These are phyloP conservation scores for Microctenopoma steveboyesi DNA, from an alignment of 2,797 vertebrate species.

Conservation along the genomic window DNA sequence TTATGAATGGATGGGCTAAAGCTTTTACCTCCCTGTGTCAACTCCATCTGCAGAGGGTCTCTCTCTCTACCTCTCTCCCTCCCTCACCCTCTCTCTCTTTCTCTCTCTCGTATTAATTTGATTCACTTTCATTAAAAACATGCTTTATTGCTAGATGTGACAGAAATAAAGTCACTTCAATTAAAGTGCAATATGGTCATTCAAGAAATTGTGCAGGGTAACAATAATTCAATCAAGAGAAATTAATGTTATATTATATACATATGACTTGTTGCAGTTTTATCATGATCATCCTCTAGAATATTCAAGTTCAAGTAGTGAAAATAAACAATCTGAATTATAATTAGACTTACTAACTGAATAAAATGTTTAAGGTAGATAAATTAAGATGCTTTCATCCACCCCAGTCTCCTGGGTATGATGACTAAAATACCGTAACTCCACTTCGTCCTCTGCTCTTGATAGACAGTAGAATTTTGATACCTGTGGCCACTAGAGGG, in stretches of 20 bases:
- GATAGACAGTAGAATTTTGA: no score
- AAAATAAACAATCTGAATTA: no score
- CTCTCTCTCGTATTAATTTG: background rate
- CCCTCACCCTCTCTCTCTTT: no score
- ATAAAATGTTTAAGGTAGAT: no score
- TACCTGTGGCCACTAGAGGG: no score
- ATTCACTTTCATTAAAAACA: background rate
- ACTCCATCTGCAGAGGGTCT: conserved; percentile 21
- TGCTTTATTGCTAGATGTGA: conserved; percentile 1
- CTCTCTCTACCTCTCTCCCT: background rate
- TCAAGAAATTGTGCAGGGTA: background rate
- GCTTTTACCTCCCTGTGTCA: conserved; percentile 44
- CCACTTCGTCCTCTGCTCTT: no score
- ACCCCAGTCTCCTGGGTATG: no score
- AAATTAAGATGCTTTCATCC: no score
- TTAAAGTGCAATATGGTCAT: background rate
- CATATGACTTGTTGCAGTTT: no score
- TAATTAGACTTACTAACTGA: no score
- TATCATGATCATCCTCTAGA: background rate
- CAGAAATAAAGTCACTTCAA: background rate
- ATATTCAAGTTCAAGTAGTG: background rate
- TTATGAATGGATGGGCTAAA: conserved; percentile 62
- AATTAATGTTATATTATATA: background rate
- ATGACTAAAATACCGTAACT: no score
- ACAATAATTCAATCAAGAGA: no score